Evolutionary conservation across 2,888 invertebrate species (phyloP).

Genomic region (Smittia sp.): DNA sequence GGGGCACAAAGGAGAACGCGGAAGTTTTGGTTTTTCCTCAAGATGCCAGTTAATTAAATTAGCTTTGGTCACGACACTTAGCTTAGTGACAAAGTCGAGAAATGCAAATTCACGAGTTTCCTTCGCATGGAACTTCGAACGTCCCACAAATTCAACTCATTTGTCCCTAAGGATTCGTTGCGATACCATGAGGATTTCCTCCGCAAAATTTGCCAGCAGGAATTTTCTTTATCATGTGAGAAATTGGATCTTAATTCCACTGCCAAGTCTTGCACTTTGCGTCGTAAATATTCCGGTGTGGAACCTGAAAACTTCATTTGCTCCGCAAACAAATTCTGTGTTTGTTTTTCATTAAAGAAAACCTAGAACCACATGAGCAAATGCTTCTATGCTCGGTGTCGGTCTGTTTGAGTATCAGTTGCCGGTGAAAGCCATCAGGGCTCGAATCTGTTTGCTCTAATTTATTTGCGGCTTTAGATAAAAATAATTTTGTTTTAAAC

Average conservation of each 20-base stretch:
- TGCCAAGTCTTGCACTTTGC: background rate
- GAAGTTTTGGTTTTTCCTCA: background rate
- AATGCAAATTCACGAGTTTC: background rate
- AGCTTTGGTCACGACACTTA: slow-evolving; percentile 2
- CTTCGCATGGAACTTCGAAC: background rate
- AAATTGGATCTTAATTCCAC: too few species aligned
- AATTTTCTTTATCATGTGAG: too few species aligned
- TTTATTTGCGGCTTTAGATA: slow-evolving; percentile 23
- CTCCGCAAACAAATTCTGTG: background rate
- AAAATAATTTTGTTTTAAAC: background rate
- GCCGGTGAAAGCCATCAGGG: background rate
- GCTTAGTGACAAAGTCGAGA: background rate
- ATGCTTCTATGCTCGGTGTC: background rate
- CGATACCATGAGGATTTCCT: background rate
- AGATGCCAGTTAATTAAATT: slow-evolving; percentile 12
- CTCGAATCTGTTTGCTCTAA: background rate
- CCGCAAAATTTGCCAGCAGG: too few species aligned
- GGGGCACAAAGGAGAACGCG: background rate
- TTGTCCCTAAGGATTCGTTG: background rate
- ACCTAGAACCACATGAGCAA: slow-evolving; percentile 7
- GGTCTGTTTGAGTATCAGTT: background rate
- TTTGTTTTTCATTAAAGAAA: slow-evolving; percentile 8
- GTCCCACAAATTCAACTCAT: background rate
- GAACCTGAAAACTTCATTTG: background rate
- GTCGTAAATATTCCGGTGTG: background rate